A percentile compares a stretch with the other conserved stretches of the same genome.
phyloP scores from a whole-genome alignment of 2,797 vertebrate genomes.

The Tympanoctomys barrerae region DNA sequence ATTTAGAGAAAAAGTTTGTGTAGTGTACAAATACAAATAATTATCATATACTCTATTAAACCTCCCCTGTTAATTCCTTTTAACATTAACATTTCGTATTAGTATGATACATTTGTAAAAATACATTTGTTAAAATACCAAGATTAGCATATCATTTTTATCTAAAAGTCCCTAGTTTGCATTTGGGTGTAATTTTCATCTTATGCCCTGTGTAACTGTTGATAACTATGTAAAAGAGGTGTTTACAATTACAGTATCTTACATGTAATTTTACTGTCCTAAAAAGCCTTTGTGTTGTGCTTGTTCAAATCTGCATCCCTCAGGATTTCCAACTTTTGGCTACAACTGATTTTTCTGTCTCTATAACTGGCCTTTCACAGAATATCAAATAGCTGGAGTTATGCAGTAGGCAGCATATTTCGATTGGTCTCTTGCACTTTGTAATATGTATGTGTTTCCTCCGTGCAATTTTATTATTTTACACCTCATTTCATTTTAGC shows the following conservation, averaged over 20 bases:
- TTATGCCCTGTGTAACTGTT: background rate
- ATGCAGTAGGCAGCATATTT: background rate
- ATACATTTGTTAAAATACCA: background rate
- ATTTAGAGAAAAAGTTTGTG: background rate
- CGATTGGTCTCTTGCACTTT: too few relatives aligned
- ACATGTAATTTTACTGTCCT: background rate
- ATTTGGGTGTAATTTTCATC: background rate
- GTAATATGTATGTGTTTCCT: background rate
- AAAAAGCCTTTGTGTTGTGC: background rate
- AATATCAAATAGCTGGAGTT: background rate
- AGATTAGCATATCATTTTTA: background rate
- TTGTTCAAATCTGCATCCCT: background rate
- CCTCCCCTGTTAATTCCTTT: background rate
- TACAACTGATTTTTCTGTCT: background rate
- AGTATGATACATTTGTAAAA: background rate
- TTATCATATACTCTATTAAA: background rate
- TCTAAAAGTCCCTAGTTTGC: background rate
- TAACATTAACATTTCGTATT: background rate
- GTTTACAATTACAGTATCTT: background rate
- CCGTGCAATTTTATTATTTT: background rate
- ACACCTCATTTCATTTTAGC: background rate
- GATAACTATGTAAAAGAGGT: background rate
- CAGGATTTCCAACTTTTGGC: background rate
- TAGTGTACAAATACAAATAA: background rate
- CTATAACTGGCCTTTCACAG: background rate